Evolutionary conservation across 2,888 invertebrate species (phyloP).

Genomic region (Ecdyonurus torrentis): DNA sequence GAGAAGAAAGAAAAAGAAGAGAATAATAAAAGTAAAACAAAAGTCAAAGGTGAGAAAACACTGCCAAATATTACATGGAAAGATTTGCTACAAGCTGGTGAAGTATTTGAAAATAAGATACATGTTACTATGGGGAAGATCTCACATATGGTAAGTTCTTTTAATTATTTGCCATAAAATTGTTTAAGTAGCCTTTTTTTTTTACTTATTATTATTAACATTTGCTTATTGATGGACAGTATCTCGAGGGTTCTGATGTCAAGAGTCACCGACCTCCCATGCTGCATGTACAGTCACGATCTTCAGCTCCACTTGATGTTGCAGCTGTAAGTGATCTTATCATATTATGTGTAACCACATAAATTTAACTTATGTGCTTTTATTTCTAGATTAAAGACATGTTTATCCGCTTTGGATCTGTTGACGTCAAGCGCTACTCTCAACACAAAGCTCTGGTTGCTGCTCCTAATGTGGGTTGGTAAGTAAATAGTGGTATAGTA

Average conservation of each 20-base stretch:
- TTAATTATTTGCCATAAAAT: neutral
- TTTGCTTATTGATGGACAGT: constrained; percentile 22
- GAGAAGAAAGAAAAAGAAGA: too few relatives aligned
- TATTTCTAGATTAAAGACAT: constrained; percentile 20
- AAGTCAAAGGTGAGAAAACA: neutral
- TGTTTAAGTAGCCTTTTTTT: too few relatives aligned
- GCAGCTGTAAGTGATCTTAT: constrained; percentile 17
- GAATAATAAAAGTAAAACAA: too few relatives aligned
- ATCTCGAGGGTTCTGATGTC: constrained; percentile 34
- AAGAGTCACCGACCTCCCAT: constrained; percentile 30
- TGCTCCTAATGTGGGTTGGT: constrained; percentile 40
- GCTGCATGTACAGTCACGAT: constrained; percentile 27
- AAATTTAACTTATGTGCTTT: too few relatives aligned
- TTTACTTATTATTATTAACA: neutral
- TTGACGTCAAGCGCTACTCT: constrained; percentile 42
- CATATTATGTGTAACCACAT: too few relatives aligned
- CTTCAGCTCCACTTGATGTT: constrained; percentile 12
- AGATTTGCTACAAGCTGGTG: neutral
- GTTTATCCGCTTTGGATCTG: constrained; percentile 39
- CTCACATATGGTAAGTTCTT: neutral
- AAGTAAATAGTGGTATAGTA: constrained; percentile 17
- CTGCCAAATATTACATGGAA: neutral
- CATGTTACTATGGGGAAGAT: neutral
- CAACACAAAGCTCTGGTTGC: constrained; percentile 38
- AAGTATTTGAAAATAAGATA: neutral